Evolutionary conservation across 2,888 invertebrate genomes (phyloP), one percentile per base, ranked within the genome.

Genomic region (Octodonta nipae): DNA sequence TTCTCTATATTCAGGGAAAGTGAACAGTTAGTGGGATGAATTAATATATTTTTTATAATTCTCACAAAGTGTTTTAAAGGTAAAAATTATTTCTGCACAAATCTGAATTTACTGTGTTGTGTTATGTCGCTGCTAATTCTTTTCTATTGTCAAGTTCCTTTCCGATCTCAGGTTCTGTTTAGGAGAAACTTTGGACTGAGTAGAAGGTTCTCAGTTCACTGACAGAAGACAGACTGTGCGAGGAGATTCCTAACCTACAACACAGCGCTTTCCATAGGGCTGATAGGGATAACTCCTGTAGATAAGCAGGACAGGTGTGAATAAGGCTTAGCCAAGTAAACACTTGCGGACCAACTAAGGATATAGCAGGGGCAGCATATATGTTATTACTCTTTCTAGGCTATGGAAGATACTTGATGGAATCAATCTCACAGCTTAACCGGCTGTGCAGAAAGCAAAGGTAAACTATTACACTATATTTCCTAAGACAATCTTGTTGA

Each of bases 241-340:
- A 20, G 20, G 7, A 6, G 20, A n/a, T 20, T 20, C 20, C n/a
- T 20, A 7, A 7, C 20, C n/a, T 20, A 6, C 20, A 20, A 20
- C n/a, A 20, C 7, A n/a, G 20, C 20, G 20, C 20, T 6, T 20
- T 20, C 20, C 20, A 20, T 6, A n/a, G 6, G 20, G 20, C 20
- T 20, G 20, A 20, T 20, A 6, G 6, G n/a, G 20, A 20, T 7
- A 6, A 20, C n/a, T n/a, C n/a, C 20, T 20, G 20, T n/a, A 20
- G 20, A 20, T 20, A 20, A 7, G n/a, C 20, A 20, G 20, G 20
- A 20, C n/a, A 20, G 6, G 20, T 20, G 20, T 20, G 20, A 20
- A 20, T 20, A n/a, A 20, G 20, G 20, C 20, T 20, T 20, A 20
- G 20, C 20, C 20, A 20, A 20, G n/a, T 20, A 20, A 20, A 20